phyloP scores from a whole-genome alignment of 2,888 invertebrate genomes.

The Epinotia demarniana region DNA sequence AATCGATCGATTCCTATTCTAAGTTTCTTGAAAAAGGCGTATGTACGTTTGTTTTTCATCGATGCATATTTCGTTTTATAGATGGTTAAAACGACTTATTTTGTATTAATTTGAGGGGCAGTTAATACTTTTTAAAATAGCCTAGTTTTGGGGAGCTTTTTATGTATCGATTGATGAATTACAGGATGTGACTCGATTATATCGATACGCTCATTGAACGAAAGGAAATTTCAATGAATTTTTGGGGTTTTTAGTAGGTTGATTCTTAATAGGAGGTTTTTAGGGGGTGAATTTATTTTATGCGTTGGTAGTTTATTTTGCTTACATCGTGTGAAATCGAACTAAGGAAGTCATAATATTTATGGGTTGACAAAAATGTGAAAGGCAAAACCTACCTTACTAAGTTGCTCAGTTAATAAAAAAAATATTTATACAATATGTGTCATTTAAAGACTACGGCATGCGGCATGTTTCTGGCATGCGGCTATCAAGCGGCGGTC shows the following conservation, averaged over 20 bases:
- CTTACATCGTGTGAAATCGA: constrained; percentile 17
- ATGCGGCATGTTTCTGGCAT: too few relatives aligned
- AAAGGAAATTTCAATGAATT: constrained; percentile 27
- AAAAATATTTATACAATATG: neutral
- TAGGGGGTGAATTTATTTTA: neutral
- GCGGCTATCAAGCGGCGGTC: too few relatives aligned
- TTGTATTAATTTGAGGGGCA: too few relatives aligned
- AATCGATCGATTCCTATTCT: constrained; percentile 31
- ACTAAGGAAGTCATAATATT: neutral
- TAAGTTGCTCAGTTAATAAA: neutral
- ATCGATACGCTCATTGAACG: constrained; percentile 28
- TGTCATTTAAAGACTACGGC: too few relatives aligned
- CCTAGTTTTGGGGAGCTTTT: constrained; percentile 23
- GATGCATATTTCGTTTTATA: neutral
- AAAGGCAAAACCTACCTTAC: neutral
- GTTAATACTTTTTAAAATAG: neutral
- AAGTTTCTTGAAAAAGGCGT: neutral
- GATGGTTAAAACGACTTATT: neutral
- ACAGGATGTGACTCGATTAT: constrained; percentile 39
- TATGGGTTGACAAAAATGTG: neutral
- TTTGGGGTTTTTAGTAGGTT: constrained; percentile 27
- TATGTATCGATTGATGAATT: constrained; percentile 35
- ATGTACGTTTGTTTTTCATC: neutral
- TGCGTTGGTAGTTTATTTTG: neutral
- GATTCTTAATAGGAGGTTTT: neutral